Conservation (phyloP, 2,888 invertebrate genomes). For the Hofmannophila pseudospretella region DNA sequence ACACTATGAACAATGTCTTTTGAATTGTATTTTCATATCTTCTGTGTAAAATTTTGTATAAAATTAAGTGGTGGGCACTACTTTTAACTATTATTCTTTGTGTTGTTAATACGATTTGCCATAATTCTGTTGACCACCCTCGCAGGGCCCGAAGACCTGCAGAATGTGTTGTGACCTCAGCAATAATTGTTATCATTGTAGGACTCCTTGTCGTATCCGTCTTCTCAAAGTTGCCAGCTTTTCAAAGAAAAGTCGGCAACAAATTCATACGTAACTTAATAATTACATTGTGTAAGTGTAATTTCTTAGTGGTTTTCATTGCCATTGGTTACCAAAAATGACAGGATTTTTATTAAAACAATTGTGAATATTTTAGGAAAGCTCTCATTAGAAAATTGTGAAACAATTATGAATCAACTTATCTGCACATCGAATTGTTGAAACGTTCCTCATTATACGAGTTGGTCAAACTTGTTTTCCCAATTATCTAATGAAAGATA, state of each 20-base stretch:
- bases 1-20: constrained; percentile 12
- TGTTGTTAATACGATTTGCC: constrained; percentile 25
- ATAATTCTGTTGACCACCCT: constrained; percentile 13
- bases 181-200: constrained; percentile 54
- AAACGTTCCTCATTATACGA: constrained; percentile 62
- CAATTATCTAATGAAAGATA: constrained; percentile 66
- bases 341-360: constrained; percentile 72
- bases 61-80: constrained; percentile 36
- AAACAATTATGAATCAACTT: constrained; percentile 57
- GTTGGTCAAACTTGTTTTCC: constrained; percentile 62
- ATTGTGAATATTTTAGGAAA: constrained; percentile 70
- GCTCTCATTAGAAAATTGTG: constrained; percentile 61
- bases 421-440: constrained; percentile 74
- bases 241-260: constrained; percentile 57
- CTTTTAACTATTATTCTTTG: constrained; percentile 31
- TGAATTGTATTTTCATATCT: constrained; percentile 22
- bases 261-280: constrained; percentile 67
- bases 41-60: constrained; percentile 41
- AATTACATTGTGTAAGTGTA: constrained; percentile 57
- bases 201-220: constrained; percentile 51
- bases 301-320: constrained; percentile 66
- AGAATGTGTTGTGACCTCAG: constrained; percentile 56
- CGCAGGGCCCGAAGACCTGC: constrained; percentile 17
- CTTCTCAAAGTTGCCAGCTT: constrained; percentile 40
- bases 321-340: constrained; percentile 78